Base-by-base conservation (phyloP, 2,888 invertebrate genomes). In the Eremobia ochroleuca region DNA sequence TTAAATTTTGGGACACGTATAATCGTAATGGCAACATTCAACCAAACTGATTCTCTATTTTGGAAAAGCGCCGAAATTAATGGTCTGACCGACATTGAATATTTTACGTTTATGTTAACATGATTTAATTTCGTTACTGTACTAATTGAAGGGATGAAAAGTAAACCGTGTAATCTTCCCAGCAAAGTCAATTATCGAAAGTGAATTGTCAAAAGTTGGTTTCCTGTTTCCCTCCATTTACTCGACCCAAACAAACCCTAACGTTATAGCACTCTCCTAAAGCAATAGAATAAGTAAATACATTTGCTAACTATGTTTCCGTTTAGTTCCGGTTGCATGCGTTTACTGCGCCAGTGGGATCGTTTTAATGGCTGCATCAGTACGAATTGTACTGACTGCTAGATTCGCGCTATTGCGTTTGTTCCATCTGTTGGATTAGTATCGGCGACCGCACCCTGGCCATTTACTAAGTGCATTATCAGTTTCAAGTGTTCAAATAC, bases 291-390 rank as follows among this genome's bases (percentile, higher is more conserved):
- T 68, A 64, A 31, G 67, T 68, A 58, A 67, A 81, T 62, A 59
- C 52, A 61, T 61, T 76, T 61, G 21, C 61, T 28, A 46, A 43
- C 52, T 43, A 34, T 76, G 31, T 62, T 40, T 59, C 40, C 76
- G 34, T 65, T 65, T 76, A 59, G 64, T 65, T 76, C 43, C 43
- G 68, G 58, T 59, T 76, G 25, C 21, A 21, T 59, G 55, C 37
- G 31, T 70, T 82, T 62, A 34, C 46, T 66, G 69, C 18, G 25
- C 55, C 31, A 75, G 15, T 65, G 11, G 28, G 4, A 69, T 55
- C 18, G 37, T 21, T 80, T 66, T 46, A 66, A 82, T 61, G 65
- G 40, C 77, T 80, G 77, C 82, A 69, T 66, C 61, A 49, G 49
- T 64, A 40, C 43, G 31, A 59, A 82, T 64, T 55, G 49, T 58